phyloP scores from a whole-genome alignment of 2,797 vertebrate genomes.

The Neoniphon sammara region DNA sequence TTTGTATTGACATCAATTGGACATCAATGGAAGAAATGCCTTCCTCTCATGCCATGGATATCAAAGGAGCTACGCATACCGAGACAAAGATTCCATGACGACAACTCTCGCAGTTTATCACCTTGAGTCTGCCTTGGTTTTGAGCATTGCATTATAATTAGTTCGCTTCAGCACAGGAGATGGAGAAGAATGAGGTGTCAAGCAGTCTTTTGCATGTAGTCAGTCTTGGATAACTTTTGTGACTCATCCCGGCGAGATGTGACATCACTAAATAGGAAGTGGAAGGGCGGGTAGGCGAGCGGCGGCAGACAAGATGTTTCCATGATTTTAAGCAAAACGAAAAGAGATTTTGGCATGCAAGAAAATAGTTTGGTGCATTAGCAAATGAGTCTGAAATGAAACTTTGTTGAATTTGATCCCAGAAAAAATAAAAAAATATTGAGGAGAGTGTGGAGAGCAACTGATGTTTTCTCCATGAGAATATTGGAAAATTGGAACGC shows the following conservation, averaged over 20 bases:
- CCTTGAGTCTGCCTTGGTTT: constrained; percentile 37
- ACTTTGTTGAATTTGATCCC: background rate
- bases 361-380: background rate
- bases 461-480: background rate
- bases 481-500: background rate
- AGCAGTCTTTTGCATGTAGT: constrained; percentile 26
- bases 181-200: constrained; percentile 32
- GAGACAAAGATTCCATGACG: constrained; percentile 15
- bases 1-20: constrained; percentile 27
- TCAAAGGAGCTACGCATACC: constrained; percentile 41
- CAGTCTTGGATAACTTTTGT: constrained; percentile 9
- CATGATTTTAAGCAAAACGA: too few species aligned
- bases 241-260: constrained; percentile 24
- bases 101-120: constrained; percentile 25
- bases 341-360: background rate
- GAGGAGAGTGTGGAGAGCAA: background rate
- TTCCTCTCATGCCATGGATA: constrained; percentile 34
- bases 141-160: constrained; percentile 49
- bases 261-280: constrained; percentile 18
- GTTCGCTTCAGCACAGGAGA: constrained; percentile 41
- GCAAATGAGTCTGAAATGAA: background rate
- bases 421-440: constrained; percentile 11
- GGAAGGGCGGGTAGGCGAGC: background rate
- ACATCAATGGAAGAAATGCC: constrained; percentile 37
- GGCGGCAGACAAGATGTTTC: background rate